Percentiles rank a stretch among this genome's conserved stretches.
phyloP scores from a whole-genome alignment of 2,888 invertebrate genomes.

The Parnassius glacialis region DNA sequence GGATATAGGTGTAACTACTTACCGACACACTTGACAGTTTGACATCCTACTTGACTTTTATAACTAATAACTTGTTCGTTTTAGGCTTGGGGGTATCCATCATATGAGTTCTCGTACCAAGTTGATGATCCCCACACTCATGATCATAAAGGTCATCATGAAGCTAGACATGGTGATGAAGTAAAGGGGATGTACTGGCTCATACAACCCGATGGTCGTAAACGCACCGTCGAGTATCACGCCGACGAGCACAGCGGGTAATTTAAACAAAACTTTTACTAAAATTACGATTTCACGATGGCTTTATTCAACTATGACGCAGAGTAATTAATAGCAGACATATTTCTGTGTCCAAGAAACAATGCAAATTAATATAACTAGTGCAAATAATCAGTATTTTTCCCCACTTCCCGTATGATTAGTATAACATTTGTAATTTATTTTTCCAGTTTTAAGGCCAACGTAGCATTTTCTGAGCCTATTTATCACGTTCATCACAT shows the following conservation, averaged over 20 bases:
- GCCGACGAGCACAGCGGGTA: conserved; percentile 77
- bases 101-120: conserved; percentile 78
- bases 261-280: conserved; percentile 21
- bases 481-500: conserved; percentile 25
- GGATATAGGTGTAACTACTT: no score
- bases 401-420: not conserved
- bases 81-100: conserved; percentile 70
- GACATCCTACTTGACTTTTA: no score
- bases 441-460: conserved; percentile 36
- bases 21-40: no score
- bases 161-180: conserved; percentile 71
- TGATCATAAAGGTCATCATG: conserved; percentile 76
- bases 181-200: conserved; percentile 78
- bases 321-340: no score
- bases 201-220: conserved; percentile 75
- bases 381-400: not conserved
- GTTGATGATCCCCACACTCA: conserved; percentile 80
- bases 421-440: not conserved
- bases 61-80: conserved; percentile 11
- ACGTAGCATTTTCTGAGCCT: conserved; percentile 35
- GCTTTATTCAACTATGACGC: no score
- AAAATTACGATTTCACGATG: not conserved
- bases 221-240: conserved; percentile 73
- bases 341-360: no score
- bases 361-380: not conserved